Evolutionary conservation across 2,888 invertebrate species (phyloP), one percentile per base, ranked within the genome.

Genomic region (Drosophila colorata): DNA sequence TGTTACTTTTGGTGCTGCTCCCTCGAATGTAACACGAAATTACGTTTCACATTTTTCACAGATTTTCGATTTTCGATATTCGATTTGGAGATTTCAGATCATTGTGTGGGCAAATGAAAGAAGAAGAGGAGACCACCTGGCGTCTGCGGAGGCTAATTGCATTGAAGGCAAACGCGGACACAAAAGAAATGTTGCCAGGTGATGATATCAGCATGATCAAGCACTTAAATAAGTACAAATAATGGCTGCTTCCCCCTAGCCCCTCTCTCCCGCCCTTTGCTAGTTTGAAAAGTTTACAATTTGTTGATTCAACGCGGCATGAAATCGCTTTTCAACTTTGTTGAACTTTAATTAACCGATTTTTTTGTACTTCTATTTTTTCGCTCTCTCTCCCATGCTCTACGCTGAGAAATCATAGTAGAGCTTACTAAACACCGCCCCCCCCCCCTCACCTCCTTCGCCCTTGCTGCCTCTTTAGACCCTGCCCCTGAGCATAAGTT

Each of bases 191-290:
- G 72, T 72, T 69, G 68, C 82, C 69, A 87, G 86, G 89, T 86
- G 86, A 86, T 86, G 86, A 86, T 86, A 89, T 86, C 86, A 89
- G 88, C 89, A 86, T 86, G 86, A 86, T 86, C 86, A 76, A 82
- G 89, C 89, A 86, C 88, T 87, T 81, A 87, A 79, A 71, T 78
- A 85, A 84, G 87, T 87, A 87, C 86, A 87, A 82, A 81, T 89
- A 82, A 82, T 82, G 86, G 55, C 64, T 31, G 47, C 35, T 38
- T 57, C 57, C 55, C 35, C n/a, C n/a, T 31, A 14, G 13, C n/a
- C 8, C n/a, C 28, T 8, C 4, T 6, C 13, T 61, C 40, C 18
- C 18, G 25, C 28, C 23, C 33, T 40, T 67, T 35, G 73, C 40
- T 55, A 66, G 67, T 60, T 63, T 52, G 44, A 74, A 74, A 78